Conservation (phyloP, 2,888 invertebrate genomes). For the Diabrotica balteata region DNA sequence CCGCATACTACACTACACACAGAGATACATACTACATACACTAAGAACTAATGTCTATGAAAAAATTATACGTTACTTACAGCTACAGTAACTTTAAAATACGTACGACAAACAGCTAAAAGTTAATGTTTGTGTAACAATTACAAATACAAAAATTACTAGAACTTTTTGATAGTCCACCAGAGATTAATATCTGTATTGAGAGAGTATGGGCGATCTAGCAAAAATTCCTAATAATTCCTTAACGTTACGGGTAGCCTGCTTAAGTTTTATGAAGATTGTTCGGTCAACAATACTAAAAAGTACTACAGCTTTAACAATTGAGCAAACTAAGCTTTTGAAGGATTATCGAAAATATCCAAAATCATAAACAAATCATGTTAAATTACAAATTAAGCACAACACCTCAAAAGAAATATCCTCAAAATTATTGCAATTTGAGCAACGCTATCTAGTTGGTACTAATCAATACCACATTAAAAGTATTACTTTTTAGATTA, state of each 20-base stretch:
- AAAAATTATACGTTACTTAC: slow-evolving; percentile 58
- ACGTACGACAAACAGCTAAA: slow-evolving; percentile 59
- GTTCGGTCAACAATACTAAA: no score
- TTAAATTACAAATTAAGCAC: no score
- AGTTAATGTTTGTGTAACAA: slow-evolving; percentile 53
- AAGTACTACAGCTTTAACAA: not conserved
- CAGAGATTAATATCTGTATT: slow-evolving; percentile 10
- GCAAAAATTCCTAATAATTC: slow-evolving; percentile 19
- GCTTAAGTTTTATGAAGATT: slow-evolving; percentile 6
- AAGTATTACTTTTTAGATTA: no score
- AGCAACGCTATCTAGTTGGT: no score
- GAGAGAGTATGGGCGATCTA: slow-evolving; percentile 1
- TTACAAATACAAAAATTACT: slow-evolving; percentile 30
- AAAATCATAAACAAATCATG: not conserved
- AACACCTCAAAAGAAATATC: no score
- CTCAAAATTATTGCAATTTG: no score
- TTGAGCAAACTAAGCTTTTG: slow-evolving; percentile 1
- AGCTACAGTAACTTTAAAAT: slow-evolving; percentile 59
- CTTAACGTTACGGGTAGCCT: slow-evolving; percentile 11
- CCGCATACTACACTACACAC: slow-evolving; percentile 60
- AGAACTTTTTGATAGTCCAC: slow-evolving; percentile 20
- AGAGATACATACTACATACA: slow-evolving; percentile 60
- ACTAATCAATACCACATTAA: not conserved
- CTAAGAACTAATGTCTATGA: slow-evolving; percentile 55
- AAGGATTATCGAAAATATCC: slow-evolving; percentile 3